phyloP scores from a whole-genome alignment of 2,113 vertebrate genomes.

The Phoenicopterus ruber region DNA sequence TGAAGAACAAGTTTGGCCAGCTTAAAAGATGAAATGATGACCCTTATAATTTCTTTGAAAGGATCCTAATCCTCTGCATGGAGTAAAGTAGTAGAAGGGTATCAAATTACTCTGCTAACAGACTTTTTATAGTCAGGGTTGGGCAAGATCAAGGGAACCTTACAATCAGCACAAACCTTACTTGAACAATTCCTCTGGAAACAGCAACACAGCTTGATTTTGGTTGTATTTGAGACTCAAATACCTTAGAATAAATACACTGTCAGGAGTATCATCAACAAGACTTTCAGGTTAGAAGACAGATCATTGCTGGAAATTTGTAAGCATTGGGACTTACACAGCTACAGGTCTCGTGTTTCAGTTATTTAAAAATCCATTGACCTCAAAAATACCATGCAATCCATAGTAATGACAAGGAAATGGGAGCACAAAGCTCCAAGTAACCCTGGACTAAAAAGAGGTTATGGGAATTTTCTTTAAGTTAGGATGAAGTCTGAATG shows the following conservation, averaged over 20 bases:
- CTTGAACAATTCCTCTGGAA: not conserved
- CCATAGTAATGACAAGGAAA: not conserved
- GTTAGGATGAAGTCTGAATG: not conserved
- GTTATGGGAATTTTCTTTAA: constrained; percentile 2
- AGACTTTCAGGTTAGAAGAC: not conserved
- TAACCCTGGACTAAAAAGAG: not conserved
- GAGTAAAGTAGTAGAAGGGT: not conserved
- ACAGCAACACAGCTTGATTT: not conserved
- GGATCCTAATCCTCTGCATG: not conserved
- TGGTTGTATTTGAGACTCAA: not conserved
- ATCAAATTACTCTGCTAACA: not conserved
- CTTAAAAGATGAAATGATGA: not conserved
- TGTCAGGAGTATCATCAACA: not conserved
- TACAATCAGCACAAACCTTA: not conserved
- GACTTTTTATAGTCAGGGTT: not conserved
- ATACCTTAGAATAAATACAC: not conserved
- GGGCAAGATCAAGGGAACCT: not conserved
- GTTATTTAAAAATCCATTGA: not conserved
- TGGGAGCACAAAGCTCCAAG: not conserved
- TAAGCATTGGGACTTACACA: not conserved
- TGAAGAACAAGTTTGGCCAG: not conserved
- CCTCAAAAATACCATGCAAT: constrained; percentile 12
- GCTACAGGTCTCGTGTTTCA: not conserved
- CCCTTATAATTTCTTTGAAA: not conserved
- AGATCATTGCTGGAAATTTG: not conserved